A percentile compares a stretch with the other conserved stretches of the same genome.
Evolutionary conservation across 2,797 vertebrate genomes (phyloP).

Genomic region (Myripristis jacobus): DNA sequence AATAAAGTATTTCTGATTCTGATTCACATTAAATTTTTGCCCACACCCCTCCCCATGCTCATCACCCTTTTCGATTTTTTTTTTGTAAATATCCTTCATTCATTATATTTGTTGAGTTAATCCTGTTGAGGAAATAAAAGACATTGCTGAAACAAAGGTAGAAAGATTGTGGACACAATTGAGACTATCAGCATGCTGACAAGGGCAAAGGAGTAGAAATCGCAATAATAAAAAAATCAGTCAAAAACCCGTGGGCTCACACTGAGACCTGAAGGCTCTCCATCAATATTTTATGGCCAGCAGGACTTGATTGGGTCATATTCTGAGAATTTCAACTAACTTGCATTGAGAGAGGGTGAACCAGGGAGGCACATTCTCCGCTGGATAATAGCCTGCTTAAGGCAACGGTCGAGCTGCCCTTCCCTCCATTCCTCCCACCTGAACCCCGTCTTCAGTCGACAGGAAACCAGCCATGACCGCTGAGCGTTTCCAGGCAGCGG

Average conservation of each 20-base stretch:
- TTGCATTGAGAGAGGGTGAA: constrained; percentile 26
- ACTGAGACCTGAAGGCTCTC: constrained; percentile 60
- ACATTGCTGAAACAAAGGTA: neutral
- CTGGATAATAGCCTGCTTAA: constrained; percentile 41
- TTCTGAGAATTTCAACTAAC: constrained; percentile 52
- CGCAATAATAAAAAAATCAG: constrained; percentile 33
- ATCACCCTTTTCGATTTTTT: too few relatives aligned
- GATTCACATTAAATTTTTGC: too few relatives aligned
- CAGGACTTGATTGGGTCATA: constrained; percentile 50
- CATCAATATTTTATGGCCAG: constrained; percentile 69
- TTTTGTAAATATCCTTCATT: too few relatives aligned
- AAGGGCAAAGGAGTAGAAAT: constrained; percentile 15
- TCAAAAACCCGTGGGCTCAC: constrained; percentile 36
- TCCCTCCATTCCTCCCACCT: constrained; percentile 7
- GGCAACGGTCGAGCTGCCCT: constrained; percentile 30
- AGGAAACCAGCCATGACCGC: constrained; percentile 5
- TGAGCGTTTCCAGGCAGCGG: neutral
- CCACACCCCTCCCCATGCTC: too few relatives aligned
- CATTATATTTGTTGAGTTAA: too few relatives aligned
- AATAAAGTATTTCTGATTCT: too few relatives aligned
- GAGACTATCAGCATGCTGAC: constrained; percentile 5
- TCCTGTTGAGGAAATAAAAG: too few relatives aligned
- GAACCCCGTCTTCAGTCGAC: constrained; percentile 17
- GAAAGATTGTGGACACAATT: neutral
- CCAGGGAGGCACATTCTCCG: constrained; percentile 34